These are phyloP conservation scores for Acanthoscelides obtectus DNA, from an alignment of 2,888 invertebrate genomes.

Conservation along the genomic window DNA sequence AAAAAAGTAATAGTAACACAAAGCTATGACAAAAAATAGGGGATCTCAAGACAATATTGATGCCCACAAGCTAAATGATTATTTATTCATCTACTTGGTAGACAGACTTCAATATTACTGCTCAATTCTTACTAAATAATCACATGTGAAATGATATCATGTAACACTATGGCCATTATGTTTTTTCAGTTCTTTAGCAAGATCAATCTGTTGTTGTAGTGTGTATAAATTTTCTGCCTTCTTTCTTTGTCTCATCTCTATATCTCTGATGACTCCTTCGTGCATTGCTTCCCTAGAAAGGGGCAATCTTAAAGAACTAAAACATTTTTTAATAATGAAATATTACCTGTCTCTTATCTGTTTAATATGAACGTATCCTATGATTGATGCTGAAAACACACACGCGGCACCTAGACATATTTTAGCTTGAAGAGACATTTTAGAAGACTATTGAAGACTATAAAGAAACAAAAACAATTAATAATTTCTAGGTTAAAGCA, in stretches of 20 bases:
- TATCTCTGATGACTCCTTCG: constrained; percentile 71
- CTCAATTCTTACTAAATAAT: too few species aligned
- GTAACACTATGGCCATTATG: constrained; percentile 9
- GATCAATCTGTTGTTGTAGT: constrained; percentile 69
- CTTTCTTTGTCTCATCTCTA: constrained; percentile 68
- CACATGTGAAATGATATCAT: too few species aligned
- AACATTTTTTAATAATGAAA: constrained; percentile 2
- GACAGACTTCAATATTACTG: too few species aligned
- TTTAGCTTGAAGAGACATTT: constrained; percentile 64
- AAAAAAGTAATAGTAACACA: too few species aligned
- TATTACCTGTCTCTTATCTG: constrained; percentile 67
- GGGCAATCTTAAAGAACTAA: not conserved
- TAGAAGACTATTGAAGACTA: not conserved
- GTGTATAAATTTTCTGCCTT: constrained; percentile 70
- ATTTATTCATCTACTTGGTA: too few species aligned
- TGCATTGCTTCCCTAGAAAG: constrained; percentile 65
- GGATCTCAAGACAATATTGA: too few species aligned
- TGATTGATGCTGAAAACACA: constrained; percentile 55
- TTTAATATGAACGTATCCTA: constrained; percentile 70
- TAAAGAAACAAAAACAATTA: too few species aligned
- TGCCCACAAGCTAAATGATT: too few species aligned
- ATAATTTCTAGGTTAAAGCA: too few species aligned
- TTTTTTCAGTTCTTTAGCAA: constrained; percentile 58
- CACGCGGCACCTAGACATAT: constrained; percentile 57
- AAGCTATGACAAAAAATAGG: too few species aligned